Percentiles rank a stretch among this genome's conserved stretches.
These are phyloP conservation scores for Gulo gulo DNA, from an alignment of 2,113 vertebrate genomes.

Conservation along the genomic window DNA sequence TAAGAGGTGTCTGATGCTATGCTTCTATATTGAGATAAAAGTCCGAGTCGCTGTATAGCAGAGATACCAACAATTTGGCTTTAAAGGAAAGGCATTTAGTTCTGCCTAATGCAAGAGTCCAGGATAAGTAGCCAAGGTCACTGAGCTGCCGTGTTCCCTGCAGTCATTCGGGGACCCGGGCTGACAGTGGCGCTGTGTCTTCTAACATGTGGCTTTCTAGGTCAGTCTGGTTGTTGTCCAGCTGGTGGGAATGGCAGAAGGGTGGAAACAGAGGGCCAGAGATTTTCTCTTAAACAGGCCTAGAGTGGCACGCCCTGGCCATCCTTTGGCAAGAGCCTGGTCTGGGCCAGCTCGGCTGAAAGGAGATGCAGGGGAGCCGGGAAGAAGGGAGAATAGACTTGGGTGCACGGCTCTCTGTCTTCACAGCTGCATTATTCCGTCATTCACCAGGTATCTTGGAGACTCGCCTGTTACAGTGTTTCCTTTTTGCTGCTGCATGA, in stretches of 20 bases:
- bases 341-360: rapidly evolving
- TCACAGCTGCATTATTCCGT: rapidly evolving
- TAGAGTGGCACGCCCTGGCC: background rate
- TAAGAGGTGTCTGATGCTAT: background rate
- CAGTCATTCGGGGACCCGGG: background rate
- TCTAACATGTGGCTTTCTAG: background rate
- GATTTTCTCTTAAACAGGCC: background rate
- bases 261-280: background rate
- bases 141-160: rapidly evolving
- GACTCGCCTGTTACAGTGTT: background rate
- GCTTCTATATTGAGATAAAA: background rate
- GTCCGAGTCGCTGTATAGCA: background rate
- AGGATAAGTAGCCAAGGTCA: background rate
- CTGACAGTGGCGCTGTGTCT: background rate
- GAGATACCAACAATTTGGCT: background rate
- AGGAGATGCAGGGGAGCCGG: background rate
- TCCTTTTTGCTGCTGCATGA: rapidly evolving
- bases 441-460: rapidly evolving
- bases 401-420: background rate
- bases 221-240: background rate
- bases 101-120: background rate
- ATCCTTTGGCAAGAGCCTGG: background rate
- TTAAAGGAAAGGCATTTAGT: background rate
- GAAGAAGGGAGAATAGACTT: background rate
- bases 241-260: no score